A percentile compares a stretch with the other conserved stretches of the same genome.
These are phyloP conservation scores for Rhegmatorhina hoffmannsi DNA, from an alignment of 2,113 vertebrate genomes.

Conservation along the genomic window DNA sequence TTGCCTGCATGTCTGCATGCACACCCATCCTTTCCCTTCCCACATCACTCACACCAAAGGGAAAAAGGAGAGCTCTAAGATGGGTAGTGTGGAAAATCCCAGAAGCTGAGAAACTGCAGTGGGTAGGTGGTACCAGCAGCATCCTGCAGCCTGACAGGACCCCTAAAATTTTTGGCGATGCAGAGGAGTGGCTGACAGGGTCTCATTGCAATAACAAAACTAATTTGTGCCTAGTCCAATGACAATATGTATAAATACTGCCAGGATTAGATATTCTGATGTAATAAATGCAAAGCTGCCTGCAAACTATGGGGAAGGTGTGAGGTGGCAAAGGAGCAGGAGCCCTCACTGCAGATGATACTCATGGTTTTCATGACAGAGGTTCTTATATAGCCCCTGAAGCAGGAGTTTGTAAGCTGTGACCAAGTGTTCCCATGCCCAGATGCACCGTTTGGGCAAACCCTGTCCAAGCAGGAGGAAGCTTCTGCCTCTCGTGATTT, in stretches of 20 bases:
- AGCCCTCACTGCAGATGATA: neutral
- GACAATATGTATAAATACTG: conserved; percentile 31
- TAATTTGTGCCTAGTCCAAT: conserved; percentile 47
- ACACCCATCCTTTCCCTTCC: neutral
- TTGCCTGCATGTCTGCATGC: neutral
- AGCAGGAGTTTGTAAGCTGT: neutral
- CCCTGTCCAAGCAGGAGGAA: neutral
- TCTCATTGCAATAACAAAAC: conserved; percentile 7
- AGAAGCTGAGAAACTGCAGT: neutral
- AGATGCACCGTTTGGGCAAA: conserved; percentile 10
- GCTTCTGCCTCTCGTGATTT: neutral
- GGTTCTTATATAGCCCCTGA: neutral
- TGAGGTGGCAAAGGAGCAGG: neutral
- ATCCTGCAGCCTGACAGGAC: neutral
- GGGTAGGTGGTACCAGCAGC: neutral
- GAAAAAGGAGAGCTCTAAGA: neutral
- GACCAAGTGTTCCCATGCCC: neutral
- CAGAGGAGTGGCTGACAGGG: neutral
- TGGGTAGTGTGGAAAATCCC: neutral
- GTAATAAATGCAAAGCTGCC: conserved; percentile 47
- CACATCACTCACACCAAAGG: rapidly evolving
- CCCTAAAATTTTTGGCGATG: neutral
- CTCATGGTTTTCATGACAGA: neutral
- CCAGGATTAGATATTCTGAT: conserved; percentile 47
- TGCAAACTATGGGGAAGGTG: neutral